Conservation (phyloP, 2,797 vertebrate species). For the Crypturellus tataupa region DNA sequence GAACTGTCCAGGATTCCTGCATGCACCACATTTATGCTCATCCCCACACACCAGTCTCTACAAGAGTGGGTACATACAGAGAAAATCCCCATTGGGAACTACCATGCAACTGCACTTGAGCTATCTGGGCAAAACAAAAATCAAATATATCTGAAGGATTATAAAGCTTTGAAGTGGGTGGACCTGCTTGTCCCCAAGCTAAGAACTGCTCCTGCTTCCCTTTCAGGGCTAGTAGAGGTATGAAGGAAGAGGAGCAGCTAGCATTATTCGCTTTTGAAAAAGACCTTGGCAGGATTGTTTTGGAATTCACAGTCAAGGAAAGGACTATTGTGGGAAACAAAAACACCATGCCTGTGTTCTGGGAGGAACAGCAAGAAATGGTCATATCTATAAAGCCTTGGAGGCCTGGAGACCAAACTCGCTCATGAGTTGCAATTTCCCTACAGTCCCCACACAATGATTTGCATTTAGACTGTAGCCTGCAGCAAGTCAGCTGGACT, state of each 20-base stretch:
- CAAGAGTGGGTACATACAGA: not conserved
- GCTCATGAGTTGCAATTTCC: not conserved
- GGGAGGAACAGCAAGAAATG: not conserved
- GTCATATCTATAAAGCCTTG: not conserved
- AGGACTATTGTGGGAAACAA: not conserved
- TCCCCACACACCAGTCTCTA: not conserved
- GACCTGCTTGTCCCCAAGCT: rapidly evolving
- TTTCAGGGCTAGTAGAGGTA: not conserved
- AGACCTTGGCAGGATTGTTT: rapidly evolving
- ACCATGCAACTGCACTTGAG: rapidly evolving
- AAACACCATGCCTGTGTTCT: not conserved
- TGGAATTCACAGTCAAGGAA: not conserved
- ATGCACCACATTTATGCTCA: not conserved
- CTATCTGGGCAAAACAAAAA: not conserved
- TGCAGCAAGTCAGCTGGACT: not conserved
- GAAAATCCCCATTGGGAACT: not conserved
- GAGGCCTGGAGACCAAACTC: not conserved
- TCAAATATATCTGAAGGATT: not conserved
- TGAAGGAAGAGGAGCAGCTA: not conserved
- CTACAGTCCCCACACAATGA: not conserved
- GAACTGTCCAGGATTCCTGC: not conserved
- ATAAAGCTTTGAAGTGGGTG: not conserved
- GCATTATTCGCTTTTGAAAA: not conserved
- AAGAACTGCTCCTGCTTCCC: not conserved
- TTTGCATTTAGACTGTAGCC: not conserved